These are phyloP conservation scores for Ceyx melanurus DNA, from an alignment of 2,113 vertebrate species.

Conservation along the genomic window DNA sequence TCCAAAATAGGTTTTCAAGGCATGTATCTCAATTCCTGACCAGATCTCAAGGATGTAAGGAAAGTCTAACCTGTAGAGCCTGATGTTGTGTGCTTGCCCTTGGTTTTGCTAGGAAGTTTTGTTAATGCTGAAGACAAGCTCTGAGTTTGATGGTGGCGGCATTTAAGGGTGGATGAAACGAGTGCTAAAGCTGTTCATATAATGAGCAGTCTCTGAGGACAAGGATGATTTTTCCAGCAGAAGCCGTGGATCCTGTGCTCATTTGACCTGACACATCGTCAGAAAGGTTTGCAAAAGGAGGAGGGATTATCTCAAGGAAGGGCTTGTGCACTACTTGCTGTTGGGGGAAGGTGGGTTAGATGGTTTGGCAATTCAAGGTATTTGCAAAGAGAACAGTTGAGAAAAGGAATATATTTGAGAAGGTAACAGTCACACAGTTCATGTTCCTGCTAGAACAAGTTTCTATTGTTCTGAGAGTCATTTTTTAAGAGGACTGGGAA, in stretches of 20 bases:
- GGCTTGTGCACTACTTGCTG: not conserved
- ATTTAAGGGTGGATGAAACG: not conserved
- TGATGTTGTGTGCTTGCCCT: not conserved
- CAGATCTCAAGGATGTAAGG: not conserved
- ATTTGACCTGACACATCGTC: not conserved
- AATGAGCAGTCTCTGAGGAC: not conserved
- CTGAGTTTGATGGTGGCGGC: not conserved
- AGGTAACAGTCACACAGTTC: not conserved
- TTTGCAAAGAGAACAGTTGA: not conserved
- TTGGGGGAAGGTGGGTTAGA: not conserved
- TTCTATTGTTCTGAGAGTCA: conserved; percentile 22
- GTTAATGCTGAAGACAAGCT: not conserved
- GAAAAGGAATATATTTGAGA: not conserved
- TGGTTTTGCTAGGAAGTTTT: not conserved
- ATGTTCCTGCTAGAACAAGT: conserved; percentile 37
- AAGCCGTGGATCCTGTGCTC: not conserved
- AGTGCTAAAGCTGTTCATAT: not conserved
- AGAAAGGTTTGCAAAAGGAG: not conserved
- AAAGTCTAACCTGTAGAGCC: not conserved
- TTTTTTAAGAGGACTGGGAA: not conserved
- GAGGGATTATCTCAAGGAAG: not conserved
- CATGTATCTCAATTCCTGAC: not conserved
- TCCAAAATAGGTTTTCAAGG: not conserved
- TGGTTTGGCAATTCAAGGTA: not conserved
- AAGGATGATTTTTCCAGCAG: not conserved